Evolutionary conservation across 2,888 invertebrate species (phyloP).

Genomic region (Chymomyza fuscimana): DNA sequence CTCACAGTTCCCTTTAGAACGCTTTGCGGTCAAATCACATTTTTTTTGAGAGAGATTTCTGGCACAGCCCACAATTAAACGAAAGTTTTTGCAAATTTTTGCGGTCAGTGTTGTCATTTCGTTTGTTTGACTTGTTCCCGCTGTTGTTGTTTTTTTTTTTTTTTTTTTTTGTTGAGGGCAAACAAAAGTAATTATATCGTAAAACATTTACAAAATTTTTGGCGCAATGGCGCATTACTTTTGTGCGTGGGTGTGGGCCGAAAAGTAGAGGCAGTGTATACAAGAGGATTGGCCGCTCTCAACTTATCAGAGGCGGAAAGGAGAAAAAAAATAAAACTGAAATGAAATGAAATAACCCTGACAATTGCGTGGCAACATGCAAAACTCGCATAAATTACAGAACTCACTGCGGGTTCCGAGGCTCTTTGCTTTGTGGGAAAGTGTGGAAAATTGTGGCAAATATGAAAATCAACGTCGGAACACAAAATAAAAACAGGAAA

Average conservation of each 20-base stretch:
- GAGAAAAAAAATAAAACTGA: not conserved
- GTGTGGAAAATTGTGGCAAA: conserved; percentile 13
- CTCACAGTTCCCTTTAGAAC: too few relatives aligned
- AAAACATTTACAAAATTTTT: conserved; percentile 59
- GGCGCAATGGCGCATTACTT: conserved; percentile 10
- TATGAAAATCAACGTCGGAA: conserved; percentile 6
- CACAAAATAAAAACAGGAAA: not conserved
- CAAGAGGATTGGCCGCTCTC: too few relatives aligned
- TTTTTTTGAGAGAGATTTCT: too few relatives aligned
- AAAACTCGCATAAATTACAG: conserved; percentile 75
- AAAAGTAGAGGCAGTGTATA: too few relatives aligned
- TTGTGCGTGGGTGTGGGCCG: not conserved
- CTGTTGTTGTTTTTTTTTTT: not conserved
- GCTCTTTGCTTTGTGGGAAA: not conserved
- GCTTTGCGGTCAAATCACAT: too few relatives aligned
- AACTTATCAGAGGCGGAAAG: not conserved
- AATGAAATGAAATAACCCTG: conserved; percentile 60
- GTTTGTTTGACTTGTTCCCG: not conserved
- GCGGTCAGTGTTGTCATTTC: conserved; percentile 24
- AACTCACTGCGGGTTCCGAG: conserved; percentile 50
- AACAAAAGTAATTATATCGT: conserved; percentile 65
- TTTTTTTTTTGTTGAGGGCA: not conserved
- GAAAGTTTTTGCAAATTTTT: conserved; percentile 10
- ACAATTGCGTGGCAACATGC: conserved; percentile 76
- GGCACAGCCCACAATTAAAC: not conserved